phyloP scores from a whole-genome alignment of 2,797 vertebrate species.

The Chelidonichthys spinosus region DNA sequence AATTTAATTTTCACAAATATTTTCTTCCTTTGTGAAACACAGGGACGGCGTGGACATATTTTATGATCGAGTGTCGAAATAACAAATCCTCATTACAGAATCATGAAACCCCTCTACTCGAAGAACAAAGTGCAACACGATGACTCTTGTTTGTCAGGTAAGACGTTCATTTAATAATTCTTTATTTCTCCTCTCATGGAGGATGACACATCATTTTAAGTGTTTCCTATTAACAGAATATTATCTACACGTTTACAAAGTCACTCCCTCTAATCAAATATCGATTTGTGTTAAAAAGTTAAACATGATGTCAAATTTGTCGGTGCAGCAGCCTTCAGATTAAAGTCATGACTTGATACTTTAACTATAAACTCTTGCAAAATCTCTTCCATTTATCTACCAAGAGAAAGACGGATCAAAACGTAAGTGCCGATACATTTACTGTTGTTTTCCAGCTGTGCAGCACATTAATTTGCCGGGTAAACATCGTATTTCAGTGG shows the following conservation, averaged over 20 bases:
- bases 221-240: constrained; percentile 56
- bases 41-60: too few species aligned
- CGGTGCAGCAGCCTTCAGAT: constrained; percentile 13
- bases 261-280: constrained; percentile 6
- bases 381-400: constrained; percentile 4
- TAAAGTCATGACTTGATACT: constrained; percentile 1
- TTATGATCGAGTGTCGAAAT: too few species aligned
- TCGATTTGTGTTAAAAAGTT: constrained; percentile 17
- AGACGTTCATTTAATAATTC: constrained; percentile 72
- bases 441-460: constrained; percentile 12
- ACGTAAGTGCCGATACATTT: constrained; percentile 6
- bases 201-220: constrained; percentile 32
- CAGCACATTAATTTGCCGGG: constrained; percentile 17
- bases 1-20: neutral
- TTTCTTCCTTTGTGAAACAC: neutral
- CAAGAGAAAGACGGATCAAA: neutral
- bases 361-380: constrained; percentile 6
- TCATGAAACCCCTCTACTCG: neutral
- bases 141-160: constrained; percentile 35
- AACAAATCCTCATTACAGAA: neutral
- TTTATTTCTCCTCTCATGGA: constrained; percentile 43
- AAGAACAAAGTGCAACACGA: constrained; percentile 13
- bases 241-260: constrained; percentile 68
- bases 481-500: constrained; percentile 16
- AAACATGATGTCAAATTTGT: constrained; percentile 7